phyloP scores from a whole-genome alignment of 2,113 vertebrate species.

The Psophia crepitans region DNA sequence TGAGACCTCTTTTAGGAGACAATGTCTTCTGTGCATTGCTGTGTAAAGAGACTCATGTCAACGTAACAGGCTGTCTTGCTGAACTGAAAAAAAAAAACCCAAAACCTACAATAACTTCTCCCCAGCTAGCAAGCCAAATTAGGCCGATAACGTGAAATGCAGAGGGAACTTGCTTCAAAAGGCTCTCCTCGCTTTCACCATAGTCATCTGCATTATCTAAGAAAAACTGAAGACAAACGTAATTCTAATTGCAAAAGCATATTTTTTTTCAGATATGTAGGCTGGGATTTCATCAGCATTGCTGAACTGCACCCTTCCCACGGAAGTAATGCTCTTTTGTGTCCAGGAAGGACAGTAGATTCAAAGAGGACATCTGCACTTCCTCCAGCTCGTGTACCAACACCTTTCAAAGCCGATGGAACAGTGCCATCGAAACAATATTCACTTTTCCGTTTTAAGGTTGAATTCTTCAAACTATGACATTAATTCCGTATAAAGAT shows the following conservation, averaged over 20 bases:
- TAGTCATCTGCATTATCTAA: background rate
- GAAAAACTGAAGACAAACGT: background rate
- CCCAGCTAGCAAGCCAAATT: constrained; percentile 16
- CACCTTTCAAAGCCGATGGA: background rate
- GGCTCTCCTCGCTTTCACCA: background rate
- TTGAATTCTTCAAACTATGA: background rate
- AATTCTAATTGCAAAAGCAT: background rate
- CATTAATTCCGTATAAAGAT: background rate
- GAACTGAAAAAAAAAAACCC: background rate
- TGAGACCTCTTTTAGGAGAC: background rate
- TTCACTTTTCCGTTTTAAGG: background rate
- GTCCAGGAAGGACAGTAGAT: background rate
- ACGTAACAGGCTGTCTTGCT: background rate
- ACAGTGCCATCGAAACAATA: background rate
- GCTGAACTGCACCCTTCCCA: background rate
- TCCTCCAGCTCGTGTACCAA: background rate
- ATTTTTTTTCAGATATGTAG: background rate
- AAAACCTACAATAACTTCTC: constrained; percentile 17
- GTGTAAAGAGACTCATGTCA: constrained; percentile 27
- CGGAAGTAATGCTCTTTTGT: background rate
- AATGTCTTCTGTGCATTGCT: background rate
- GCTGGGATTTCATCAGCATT: fast-evolving
- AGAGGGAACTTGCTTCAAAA: constrained; percentile 5
- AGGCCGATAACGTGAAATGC: constrained; percentile 4
- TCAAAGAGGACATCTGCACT: background rate